phyloP scores from a whole-genome alignment of 2,888 invertebrate species.

The Leuctra nigra region DNA sequence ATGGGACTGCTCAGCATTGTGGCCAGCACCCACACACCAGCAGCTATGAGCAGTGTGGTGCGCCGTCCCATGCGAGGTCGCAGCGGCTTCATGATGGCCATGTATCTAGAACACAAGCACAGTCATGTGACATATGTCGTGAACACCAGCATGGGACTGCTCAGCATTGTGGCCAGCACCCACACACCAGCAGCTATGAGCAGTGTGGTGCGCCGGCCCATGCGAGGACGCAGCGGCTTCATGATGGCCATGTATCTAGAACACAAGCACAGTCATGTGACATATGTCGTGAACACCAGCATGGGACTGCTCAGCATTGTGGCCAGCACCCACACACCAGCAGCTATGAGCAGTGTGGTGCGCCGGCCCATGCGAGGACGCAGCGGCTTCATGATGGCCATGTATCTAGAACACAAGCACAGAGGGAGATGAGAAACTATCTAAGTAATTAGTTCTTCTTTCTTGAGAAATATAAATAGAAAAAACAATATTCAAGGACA shows the following conservation, averaged over 20 bases:
- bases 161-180: neutral
- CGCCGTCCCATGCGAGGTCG: neutral
- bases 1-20: neutral
- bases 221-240: neutral
- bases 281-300: no score
- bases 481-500: no score
- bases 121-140: no score
- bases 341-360: neutral
- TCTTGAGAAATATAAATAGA: no score
- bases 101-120: neutral
- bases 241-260: neutral
- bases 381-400: neutral
- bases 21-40: neutral
- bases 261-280: neutral
- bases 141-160: neutral
- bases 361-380: neutral
- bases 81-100: neutral
- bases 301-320: neutral
- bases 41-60: neutral
- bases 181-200: neutral
- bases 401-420: neutral
- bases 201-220: neutral
- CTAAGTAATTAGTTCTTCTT: no score
- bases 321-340: neutral
- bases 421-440: no score